Percentiles rank a stretch among this genome's conserved stretches.
These are phyloP conservation scores for Eptatretus burgeri DNA, from an alignment of 2,113 vertebrate species.

Conservation along the genomic window DNA sequence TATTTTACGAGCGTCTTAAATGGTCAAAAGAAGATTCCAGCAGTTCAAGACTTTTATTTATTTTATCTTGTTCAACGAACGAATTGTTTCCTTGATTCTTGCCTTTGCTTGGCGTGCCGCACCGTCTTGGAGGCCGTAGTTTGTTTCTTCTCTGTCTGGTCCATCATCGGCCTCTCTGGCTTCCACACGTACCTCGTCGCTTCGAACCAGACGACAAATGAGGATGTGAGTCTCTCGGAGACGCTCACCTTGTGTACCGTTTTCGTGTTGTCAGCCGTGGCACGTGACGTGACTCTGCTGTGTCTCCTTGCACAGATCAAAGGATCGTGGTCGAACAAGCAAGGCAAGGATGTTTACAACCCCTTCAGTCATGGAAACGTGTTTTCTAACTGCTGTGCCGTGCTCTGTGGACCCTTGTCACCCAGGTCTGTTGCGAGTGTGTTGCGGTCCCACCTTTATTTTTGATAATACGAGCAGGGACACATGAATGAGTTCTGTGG, in stretches of 20 bases:
- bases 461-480: not conserved
- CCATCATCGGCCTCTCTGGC: conserved; percentile 80
- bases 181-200: conserved; percentile 96
- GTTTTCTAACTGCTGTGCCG: conserved; percentile 73
- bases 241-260: not conserved
- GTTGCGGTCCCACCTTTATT: not conserved
- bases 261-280: not conserved
- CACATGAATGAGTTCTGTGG: conserved; percentile 11
- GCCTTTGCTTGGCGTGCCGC: conserved; percentile 8
- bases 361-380: conserved; percentile 89
- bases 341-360: conserved; percentile 91
- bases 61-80: no score
- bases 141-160: conserved; percentile 96
- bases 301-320: conserved; percentile 35
- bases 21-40: no score
- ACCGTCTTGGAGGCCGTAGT: conserved; percentile 90
- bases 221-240: conserved; percentile 46
- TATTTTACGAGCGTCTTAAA: no score
- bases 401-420: conserved; percentile 70
- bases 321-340: conserved; percentile 93
- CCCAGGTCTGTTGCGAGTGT: conserved; percentile 34
- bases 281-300: not conserved
- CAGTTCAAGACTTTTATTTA: no score
- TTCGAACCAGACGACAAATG: conserved; percentile 98
- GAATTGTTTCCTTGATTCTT: no score